Evolutionary conservation across 2,888 invertebrate species (phyloP).

Genomic region (Anthophora plumipes): DNA sequence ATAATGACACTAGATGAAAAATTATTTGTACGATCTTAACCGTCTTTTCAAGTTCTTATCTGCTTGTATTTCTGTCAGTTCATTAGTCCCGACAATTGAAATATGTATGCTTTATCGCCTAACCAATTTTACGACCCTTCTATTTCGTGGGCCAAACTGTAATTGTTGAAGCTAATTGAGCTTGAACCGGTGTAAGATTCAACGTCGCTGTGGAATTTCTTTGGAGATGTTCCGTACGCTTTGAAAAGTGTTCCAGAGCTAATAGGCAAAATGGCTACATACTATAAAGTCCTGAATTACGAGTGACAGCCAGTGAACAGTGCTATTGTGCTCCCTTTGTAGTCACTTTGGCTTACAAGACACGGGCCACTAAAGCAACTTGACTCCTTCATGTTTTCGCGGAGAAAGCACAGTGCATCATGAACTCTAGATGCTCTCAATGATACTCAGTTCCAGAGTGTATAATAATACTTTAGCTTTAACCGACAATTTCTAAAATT

Average conservation of each 20-base stretch:
- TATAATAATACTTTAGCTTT: background rate
- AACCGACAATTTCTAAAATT: too few species aligned
- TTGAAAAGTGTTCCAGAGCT: background rate
- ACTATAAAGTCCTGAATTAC: constrained; percentile 20
- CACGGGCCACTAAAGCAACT: background rate
- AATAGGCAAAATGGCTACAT: constrained; percentile 11
- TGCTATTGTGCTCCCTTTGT: constrained; percentile 15
- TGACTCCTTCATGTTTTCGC: background rate
- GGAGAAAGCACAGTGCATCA: background rate
- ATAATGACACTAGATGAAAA: too few species aligned
- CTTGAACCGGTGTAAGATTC: constrained; percentile 1
- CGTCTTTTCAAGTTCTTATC: too few species aligned
- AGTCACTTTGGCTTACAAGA: constrained; percentile 19
- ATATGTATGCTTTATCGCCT: too few species aligned
- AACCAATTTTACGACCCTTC: too few species aligned
- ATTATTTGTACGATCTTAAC: too few species aligned
- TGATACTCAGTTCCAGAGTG: background rate
- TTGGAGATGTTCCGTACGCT: background rate
- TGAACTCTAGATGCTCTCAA: background rate
- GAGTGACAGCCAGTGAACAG: constrained; percentile 11
- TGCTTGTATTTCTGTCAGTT: too few species aligned
- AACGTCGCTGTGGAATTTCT: constrained; percentile 12
- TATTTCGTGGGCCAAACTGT: too few species aligned
- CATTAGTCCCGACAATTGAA: too few species aligned
- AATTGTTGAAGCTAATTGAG: background rate